Evolutionary conservation across 2,797 vertebrate genomes (phyloP).

Genomic region (Corythornis leucogaster): DNA sequence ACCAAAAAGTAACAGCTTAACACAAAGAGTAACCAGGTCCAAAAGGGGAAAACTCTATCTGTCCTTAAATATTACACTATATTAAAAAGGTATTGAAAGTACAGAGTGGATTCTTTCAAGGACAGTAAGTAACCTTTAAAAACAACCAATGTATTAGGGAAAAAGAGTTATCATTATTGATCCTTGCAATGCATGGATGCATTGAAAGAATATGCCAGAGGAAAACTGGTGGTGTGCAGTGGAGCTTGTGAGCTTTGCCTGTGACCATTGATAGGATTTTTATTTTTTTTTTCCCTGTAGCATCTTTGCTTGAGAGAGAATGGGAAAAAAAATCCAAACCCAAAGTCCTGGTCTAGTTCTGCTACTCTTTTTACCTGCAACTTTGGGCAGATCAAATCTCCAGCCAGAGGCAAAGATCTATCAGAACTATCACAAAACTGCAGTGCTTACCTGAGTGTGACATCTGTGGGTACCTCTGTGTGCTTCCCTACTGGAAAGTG

Average conservation of each 20-base stretch:
- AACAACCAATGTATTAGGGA: neutral
- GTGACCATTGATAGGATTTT: neutral
- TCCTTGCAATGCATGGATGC: neutral
- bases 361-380: neutral
- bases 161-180: neutral
- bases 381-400: neutral
- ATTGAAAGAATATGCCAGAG: neutral
- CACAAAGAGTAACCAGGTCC: neutral
- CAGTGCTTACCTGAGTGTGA: neutral
- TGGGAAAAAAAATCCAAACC: neutral
- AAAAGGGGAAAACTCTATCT: neutral
- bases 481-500: neutral
- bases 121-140: neutral
- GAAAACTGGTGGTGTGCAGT: neutral
- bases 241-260: constrained; percentile 2
- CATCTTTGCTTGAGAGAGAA: neutral
- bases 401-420: neutral
- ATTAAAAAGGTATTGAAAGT: neutral
- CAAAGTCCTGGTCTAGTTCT: neutral
- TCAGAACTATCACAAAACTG: neutral
- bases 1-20: neutral
- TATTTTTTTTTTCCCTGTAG: neutral
- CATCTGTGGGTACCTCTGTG: neutral
- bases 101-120: neutral
- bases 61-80: neutral